Base-by-base conservation (phyloP, 2,888 invertebrate species). In the Orthonevra nobilis region DNA sequence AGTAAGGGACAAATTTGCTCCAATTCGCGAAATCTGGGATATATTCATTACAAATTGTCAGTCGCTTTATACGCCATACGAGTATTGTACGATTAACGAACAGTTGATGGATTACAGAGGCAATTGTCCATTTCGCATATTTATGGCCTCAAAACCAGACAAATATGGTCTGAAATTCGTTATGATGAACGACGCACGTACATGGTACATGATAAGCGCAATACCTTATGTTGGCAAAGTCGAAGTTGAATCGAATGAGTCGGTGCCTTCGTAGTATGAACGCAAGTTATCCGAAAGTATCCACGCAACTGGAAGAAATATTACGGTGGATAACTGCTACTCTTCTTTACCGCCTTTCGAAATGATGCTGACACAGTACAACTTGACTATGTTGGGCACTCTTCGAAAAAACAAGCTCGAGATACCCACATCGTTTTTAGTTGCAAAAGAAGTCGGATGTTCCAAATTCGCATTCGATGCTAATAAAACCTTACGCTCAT, bases 191-290 rank as follows among this genome's bases (percentile, higher is more conserved):
- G 58, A 73, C 28, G 23, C 58, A 10, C 32, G 42, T 10, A 60
- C 64, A 10, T 64, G 36, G 46, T 72, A 72, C 40, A 48, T 66
- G 28, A 23, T 50, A 0, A 32, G 48, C 26, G 58, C 73, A 17
- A 50, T 58, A 64, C 56, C 50, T n/a, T 64, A 73, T 14, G 44
- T 64, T 6, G 73, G 34, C 28, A 54, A 50, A 32, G 63, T 63
- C 9, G 3, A 20, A 19, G 46, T 32, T 48, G 56, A 3, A 26
- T 40, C 63, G 32, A 58, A 58, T 32, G 48, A 63, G 12, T 7
- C 23, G 2, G 56, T 64, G 12, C 56, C 63, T 44, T 23, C 56
- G 9, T 72, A 19, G n/a, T 50, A 54, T 52, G 73, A 52, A 6
- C 17, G 7, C 58, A 66, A 48, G 46, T 19, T 74, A 26, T 32